Conservation (phyloP, 2,888 invertebrate species). For the Bombylius discolor region DNA sequence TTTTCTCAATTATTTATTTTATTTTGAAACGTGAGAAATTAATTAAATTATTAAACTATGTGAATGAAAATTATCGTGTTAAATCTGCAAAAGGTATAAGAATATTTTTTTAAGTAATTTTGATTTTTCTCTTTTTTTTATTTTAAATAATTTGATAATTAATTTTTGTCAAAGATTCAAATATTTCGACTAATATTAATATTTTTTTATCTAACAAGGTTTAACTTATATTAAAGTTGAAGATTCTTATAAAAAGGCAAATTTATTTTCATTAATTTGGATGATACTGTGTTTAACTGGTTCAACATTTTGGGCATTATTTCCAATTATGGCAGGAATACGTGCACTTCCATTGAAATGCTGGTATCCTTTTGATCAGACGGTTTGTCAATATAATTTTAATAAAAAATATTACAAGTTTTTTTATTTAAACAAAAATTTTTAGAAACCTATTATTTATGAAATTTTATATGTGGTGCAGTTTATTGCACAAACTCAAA, state of each 20-base stretch:
- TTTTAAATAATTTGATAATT: not conserved
- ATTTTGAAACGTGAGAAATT: conserved; percentile 29
- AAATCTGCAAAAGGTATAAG: conserved; percentile 33
- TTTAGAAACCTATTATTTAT: conserved; percentile 10
- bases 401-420: not conserved
- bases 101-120: not conserved
- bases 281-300: conserved; percentile 6
- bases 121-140: too few species aligned
- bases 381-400: not conserved
- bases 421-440: not conserved
- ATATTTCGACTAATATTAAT: too few species aligned
- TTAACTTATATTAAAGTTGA: conserved; percentile 10
- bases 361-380: conserved; percentile 15
- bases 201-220: not conserved
- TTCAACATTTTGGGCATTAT: conserved; percentile 8
- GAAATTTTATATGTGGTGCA: conserved; percentile 17
- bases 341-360: conserved; percentile 11
- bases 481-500: conserved; percentile 17
- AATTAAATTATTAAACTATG: conserved; percentile 29
- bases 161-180: not conserved
- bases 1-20: conserved; percentile 23
- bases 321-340: conserved; percentile 6
- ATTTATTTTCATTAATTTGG: conserved; percentile 7
- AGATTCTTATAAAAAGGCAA: conserved; percentile 4
- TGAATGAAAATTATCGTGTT: conserved; percentile 34